Base-by-base conservation (phyloP, 2,113 vertebrate species). In the Erinaceus europaeus region DNA sequence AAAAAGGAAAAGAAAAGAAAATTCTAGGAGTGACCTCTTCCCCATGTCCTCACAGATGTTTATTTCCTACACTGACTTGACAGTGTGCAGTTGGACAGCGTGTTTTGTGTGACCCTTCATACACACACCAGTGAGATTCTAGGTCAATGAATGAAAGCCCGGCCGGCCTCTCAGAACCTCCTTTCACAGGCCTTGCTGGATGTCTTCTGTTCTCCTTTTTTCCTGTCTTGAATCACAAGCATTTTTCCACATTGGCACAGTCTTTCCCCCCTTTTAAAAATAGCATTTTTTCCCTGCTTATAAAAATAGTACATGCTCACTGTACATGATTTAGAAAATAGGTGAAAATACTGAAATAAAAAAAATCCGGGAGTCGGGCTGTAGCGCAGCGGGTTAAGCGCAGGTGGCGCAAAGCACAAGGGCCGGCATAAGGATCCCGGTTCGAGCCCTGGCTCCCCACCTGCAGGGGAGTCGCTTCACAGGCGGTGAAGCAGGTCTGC, bases 271-370 rank as follows among this genome's bases (percentile, higher is more conserved):
- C 5, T 25, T 72, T 72, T 61, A 84, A 84, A 84, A 72, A 71
- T 53, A 84, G 23, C 59, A 50, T 59, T 59, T 91, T 82, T 29
- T 61, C 62, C 52, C 42, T 68, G 53, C n/a, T 76, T 80, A 84
- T 77, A 94, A 95, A 95, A 90, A 94, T 90, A 95, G 93, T 46
- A 65, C 14, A 46, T 52, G 87, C 21, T 93, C 80, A 62, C 84
- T 53, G 62, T 75, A 83, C 76, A 59, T 80, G 74, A 65, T 13
- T 91, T 88, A 68, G 64, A 76, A 84, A 91, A 73, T 64, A 57
- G 14, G 8, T 83, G 36, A 57, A 86, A 84, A 65, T 71, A 81
- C 38, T 67, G 55, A 74, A 57, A 72, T 93, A 32, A 68, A 71
- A 88, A 80, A n/a, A n/a, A n/a, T n/a, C n/a, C n/a, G n/a, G n/a